Evolutionary conservation across 2,113 vertebrate species (phyloP).

Genomic region (Acanthisitta chloris): DNA sequence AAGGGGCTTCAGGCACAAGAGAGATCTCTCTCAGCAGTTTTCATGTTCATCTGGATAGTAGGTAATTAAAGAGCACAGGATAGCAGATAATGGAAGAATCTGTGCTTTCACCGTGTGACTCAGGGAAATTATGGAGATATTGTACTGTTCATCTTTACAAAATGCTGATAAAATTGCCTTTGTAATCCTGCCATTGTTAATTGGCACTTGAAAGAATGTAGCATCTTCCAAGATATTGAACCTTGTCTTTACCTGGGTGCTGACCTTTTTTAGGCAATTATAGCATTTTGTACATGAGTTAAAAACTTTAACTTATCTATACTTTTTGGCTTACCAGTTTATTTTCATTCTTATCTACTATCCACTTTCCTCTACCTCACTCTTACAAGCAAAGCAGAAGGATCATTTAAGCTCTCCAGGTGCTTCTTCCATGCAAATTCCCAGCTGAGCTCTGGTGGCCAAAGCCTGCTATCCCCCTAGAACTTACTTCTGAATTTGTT

Average conservation of each 20-base stretch:
- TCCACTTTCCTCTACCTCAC: not conserved
- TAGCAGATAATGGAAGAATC: not conserved
- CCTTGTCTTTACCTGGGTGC: not conserved
- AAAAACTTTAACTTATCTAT: not conserved
- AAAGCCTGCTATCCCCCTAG: not conserved
- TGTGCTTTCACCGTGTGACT: not conserved
- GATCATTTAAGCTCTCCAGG: not conserved
- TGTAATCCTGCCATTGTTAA: not conserved
- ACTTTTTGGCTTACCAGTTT: not conserved
- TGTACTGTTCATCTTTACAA: not conserved
- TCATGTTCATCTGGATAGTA: not conserved
- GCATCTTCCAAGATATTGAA: not conserved
- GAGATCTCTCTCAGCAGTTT: not conserved
- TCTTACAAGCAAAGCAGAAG: not conserved
- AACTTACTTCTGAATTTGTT: not conserved
- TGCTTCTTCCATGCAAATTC: not conserved
- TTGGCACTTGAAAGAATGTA: not conserved
- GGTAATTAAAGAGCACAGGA: not conserved
- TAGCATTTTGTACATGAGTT: not conserved
- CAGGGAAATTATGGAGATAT: not conserved
- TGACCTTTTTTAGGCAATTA: too few relatives aligned
- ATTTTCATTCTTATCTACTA: not conserved
- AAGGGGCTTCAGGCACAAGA: not conserved
- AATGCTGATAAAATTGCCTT: not conserved
- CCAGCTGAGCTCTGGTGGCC: not conserved